Conservation (phyloP, 2,113 vertebrate genomes). For the Macrotis lagotis region DNA sequence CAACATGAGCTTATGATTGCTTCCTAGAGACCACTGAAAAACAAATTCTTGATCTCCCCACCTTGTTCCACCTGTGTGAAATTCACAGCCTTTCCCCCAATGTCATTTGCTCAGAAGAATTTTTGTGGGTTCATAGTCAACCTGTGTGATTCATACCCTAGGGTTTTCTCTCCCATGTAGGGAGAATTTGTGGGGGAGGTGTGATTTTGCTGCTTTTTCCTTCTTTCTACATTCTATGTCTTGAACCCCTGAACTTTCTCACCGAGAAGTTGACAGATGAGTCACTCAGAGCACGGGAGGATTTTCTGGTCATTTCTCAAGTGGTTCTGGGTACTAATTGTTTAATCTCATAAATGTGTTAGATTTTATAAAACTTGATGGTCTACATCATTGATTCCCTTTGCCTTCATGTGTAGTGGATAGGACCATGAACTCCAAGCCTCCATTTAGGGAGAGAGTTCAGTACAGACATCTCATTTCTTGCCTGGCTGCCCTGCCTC, state of each 20-base stretch:
- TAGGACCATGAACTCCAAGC: neutral
- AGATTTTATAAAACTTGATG: neutral
- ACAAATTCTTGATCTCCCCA: neutral
- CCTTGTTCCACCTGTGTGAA: neutral
- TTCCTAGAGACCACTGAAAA: neutral
- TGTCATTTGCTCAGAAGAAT: neutral
- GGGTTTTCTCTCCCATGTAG: neutral
- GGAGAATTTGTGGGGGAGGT: neutral
- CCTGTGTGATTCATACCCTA: neutral
- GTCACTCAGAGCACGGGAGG: neutral
- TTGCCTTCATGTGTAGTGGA: neutral
- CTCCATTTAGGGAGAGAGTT: neutral
- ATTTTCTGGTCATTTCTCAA: neutral
- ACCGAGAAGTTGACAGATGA: neutral
- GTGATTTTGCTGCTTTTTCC: neutral
- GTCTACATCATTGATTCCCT: neutral
- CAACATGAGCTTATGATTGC: neutral
- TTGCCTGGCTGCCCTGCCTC: neutral
- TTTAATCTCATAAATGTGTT: neutral
- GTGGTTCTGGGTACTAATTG: neutral
- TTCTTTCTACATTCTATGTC: neutral
- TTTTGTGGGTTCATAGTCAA: neutral
- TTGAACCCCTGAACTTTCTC: neutral
- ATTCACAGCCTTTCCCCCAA: neutral
- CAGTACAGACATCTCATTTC: neutral